phyloP scores from a whole-genome alignment of 2,888 invertebrate genomes.

The Blera fallax region DNA sequence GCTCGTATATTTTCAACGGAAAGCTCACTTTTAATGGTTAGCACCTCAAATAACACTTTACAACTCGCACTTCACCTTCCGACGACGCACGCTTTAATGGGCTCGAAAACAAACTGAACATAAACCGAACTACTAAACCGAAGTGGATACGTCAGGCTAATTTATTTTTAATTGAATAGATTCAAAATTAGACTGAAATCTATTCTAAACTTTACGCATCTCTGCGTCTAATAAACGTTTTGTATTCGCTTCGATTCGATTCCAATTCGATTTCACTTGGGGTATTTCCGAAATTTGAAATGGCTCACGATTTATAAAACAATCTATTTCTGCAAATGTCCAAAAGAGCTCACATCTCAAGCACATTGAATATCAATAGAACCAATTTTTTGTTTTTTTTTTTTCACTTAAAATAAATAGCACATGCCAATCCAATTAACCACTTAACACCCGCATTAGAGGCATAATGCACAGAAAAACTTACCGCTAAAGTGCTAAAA shows the following conservation, averaged over 20 bases:
- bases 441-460: background rate
- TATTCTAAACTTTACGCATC: background rate
- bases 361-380: slow-evolving; percentile 44
- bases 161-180: background rate
- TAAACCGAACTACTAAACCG: too few species aligned
- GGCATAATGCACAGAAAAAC: background rate
- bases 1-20: too few species aligned
- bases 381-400: slow-evolving; percentile 19
- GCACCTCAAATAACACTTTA: background rate
- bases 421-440: background rate
- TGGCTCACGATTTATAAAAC: background rate
- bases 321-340: background rate
- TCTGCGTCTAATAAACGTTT: background rate
- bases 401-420: background rate
- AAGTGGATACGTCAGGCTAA: too few species aligned
- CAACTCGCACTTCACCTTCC: background rate
- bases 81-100: too few species aligned
- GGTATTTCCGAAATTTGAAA: background rate
- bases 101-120: background rate
- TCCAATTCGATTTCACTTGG: background rate
- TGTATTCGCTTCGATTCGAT: background rate
- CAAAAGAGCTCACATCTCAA: background rate
- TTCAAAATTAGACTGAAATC: background rate
- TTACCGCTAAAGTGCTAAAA: background rate
- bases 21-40: background rate